A percentile compares a stretch with the other conserved stretches of the same genome.
These are phyloP conservation scores for Heteromurus nitidus DNA, from an alignment of 2,888 invertebrate genomes.

Conservation along the genomic window DNA sequence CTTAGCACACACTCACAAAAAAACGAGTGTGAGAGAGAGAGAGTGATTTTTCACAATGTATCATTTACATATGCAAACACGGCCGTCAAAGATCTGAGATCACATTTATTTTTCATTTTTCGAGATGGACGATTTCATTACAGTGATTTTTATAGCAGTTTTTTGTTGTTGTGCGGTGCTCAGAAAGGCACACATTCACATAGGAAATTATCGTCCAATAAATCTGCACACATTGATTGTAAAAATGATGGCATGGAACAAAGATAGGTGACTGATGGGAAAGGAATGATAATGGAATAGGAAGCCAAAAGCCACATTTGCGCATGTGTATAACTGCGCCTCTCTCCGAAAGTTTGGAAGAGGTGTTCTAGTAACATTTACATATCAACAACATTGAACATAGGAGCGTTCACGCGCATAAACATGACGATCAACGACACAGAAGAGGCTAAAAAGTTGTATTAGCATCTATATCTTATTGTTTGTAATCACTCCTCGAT, in stretches of 20 bases:
- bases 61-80: not conserved
- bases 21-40: too few species aligned
- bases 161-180: not conserved
- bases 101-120: too few species aligned
- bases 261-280: not conserved
- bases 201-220: constrained; percentile 17
- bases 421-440: not conserved
- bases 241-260: not conserved
- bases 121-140: too few species aligned
- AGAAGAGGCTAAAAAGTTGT: not conserved
- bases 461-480: constrained; percentile 5
- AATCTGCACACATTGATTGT: constrained; percentile 4
- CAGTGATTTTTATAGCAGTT: too few species aligned
- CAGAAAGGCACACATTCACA: not conserved
- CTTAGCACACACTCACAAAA: not conserved
- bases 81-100: not conserved
- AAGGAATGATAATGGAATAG: not conserved
- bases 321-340: not conserved
- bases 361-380: constrained; percentile 4
- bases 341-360: too few species aligned
- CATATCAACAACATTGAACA: too few species aligned
- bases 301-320: not conserved
- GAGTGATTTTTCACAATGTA: constrained; percentile 13
- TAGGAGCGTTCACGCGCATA: not conserved
- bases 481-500: constrained; percentile 7